Conservation (phyloP, 92 coral and sea anemone species). For the Plumapathes pennacea region DNA sequence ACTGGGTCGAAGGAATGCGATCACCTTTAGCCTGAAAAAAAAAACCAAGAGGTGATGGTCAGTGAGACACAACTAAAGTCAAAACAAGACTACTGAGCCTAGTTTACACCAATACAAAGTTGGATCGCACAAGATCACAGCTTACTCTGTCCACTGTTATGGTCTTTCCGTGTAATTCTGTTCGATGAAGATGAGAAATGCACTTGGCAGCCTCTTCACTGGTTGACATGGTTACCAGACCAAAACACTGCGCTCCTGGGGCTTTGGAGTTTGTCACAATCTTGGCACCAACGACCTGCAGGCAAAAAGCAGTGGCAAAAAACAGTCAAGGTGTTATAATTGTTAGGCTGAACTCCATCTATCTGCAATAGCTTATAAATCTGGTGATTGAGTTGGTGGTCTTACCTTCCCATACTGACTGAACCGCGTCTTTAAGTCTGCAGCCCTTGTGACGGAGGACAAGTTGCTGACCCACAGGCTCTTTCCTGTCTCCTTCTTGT, state of each 20-base stretch:
- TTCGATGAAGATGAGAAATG: constrained; percentile 93
- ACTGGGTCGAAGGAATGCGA: constrained; percentile 78
- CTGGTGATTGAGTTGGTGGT: not conserved
- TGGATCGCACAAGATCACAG: not conserved
- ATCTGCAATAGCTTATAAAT: not conserved
- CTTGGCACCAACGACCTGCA: constrained; percentile 97
- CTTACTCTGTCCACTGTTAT: constrained; percentile 97
- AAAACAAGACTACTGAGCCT: too few relatives aligned
- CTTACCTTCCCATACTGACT: constrained; percentile 98
- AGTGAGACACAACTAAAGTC: too few relatives aligned
- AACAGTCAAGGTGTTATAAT: not conserved
- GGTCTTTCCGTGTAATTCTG: constrained; percentile 93
- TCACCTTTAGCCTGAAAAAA: constrained; percentile 90
- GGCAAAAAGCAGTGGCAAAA: not conserved
- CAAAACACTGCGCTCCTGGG: constrained; percentile 99
- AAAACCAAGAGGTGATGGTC: not conserved
- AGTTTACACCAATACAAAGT: too few relatives aligned
- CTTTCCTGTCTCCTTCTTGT: constrained; percentile 86
- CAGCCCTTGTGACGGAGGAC: constrained; percentile 96
- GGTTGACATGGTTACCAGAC: constrained; percentile 99
- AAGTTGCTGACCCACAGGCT: constrained; percentile 97
- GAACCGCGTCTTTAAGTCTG: constrained; percentile 96
- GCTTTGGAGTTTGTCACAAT: constrained; percentile 99
- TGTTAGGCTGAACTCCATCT: not conserved
- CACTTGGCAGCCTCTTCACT: constrained; percentile 99